Conservation (phyloP, 2,888 invertebrate genomes). For the Netelia melanura region DNA sequence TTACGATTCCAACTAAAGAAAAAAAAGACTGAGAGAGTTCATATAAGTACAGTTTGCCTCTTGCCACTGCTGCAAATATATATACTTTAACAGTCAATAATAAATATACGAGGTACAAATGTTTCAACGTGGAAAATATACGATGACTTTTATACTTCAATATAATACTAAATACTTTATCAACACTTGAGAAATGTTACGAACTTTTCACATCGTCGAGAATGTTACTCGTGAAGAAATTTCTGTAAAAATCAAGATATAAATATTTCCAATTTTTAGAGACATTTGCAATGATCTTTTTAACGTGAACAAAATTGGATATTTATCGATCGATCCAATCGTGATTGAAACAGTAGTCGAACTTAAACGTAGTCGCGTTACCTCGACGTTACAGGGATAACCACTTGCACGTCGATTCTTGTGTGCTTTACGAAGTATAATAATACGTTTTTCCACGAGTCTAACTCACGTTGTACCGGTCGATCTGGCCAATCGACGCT, state of each 20-base stretch:
- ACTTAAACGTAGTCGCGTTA: conserved; percentile 37
- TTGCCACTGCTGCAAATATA: conserved; percentile 46
- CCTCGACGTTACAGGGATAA: conserved; percentile 32
- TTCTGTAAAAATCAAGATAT: no score
- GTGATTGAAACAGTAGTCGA: conserved; percentile 26
- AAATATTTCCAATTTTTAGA: no score
- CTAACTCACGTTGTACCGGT: conserved; percentile 72
- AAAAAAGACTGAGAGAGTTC: conserved; percentile 57
- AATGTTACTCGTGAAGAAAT: no score
- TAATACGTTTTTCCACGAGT: conserved; percentile 63
- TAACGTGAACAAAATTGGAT: background rate
- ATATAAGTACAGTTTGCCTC: conserved; percentile 48
- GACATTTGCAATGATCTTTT: conserved; percentile 16
- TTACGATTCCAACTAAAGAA: conserved; percentile 74
- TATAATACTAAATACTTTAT: background rate
- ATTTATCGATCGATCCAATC: conserved; percentile 36
- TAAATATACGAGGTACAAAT: conserved; percentile 46
- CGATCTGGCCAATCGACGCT: conserved; percentile 73
- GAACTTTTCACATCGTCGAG: background rate
- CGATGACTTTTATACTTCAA: conserved; percentile 37
- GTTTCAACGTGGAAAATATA: conserved; percentile 35
- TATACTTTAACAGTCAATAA: conserved; percentile 32
- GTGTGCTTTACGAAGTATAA: conserved; percentile 66
- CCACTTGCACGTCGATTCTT: conserved; percentile 68
- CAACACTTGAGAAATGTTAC: conserved; percentile 4